These are phyloP conservation scores for Xiphias gladius DNA, from an alignment of 2,113 vertebrate species.

Conservation along the genomic window DNA sequence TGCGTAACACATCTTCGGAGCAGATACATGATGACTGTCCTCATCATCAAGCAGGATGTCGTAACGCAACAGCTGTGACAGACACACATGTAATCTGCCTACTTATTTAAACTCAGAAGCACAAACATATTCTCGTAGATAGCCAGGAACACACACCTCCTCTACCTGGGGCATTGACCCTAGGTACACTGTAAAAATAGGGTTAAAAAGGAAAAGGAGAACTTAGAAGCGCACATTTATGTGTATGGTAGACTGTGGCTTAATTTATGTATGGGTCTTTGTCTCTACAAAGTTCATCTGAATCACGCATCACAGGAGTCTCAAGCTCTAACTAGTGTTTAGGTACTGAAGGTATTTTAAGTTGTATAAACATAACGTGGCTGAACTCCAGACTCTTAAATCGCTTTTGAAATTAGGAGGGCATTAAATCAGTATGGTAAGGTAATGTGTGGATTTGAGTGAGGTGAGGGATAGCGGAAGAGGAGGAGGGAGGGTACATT, in stretches of 20 bases:
- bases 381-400: slow-evolving; percentile 47
- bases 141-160: slow-evolving; percentile 11
- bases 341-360: slow-evolving; percentile 46
- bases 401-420: slow-evolving; percentile 42
- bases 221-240: not conserved
- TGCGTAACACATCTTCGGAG: slow-evolving; percentile 27
- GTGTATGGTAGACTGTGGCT: not conserved
- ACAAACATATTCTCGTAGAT: slow-evolving; percentile 37
- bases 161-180: slow-evolving; percentile 1
- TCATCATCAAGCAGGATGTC: slow-evolving; percentile 59
- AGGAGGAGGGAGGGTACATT: slow-evolving; percentile 82
- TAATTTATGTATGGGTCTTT: slow-evolving; percentile 9
- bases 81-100: slow-evolving; percentile 39
- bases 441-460: slow-evolving; percentile 67
- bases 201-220: not conserved
- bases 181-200: slow-evolving; percentile 4
- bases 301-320: slow-evolving; percentile 5
- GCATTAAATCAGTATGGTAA: slow-evolving; percentile 39
- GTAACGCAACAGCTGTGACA: slow-evolving; percentile 55
- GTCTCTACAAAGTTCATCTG: slow-evolving; percentile 24
- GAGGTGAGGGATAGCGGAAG: slow-evolving; percentile 82
- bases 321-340: slow-evolving; percentile 23
- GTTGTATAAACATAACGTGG: slow-evolving; percentile 53
- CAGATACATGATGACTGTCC: slow-evolving; percentile 36
- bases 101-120: slow-evolving; percentile 36